Percentiles rank a stretch among this genome's conserved stretches.
phyloP scores from a whole-genome alignment of 2,888 invertebrate genomes.

The Deilephila porcellus region DNA sequence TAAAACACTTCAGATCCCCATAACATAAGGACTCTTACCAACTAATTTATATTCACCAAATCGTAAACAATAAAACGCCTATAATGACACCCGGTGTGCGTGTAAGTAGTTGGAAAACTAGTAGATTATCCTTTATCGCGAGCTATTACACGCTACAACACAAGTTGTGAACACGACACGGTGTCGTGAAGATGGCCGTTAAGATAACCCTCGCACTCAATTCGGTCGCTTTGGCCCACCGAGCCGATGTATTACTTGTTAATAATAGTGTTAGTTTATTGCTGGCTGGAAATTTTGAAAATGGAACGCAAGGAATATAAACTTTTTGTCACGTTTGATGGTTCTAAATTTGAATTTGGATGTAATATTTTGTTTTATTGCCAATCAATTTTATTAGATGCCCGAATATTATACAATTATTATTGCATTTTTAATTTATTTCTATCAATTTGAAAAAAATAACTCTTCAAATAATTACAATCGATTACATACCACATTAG shows the following conservation, averaged over 20 bases:
- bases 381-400: no score
- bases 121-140: conserved; percentile 51
- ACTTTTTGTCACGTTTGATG: neutral
- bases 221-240: conserved; percentile 48
- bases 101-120: conserved; percentile 47
- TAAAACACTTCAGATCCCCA: conserved; percentile 15
- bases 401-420: no score
- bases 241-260: conserved; percentile 22
- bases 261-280: neutral
- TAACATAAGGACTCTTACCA: neutral
- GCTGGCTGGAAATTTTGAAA: conserved; percentile 14
- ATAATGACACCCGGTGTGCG: conserved; percentile 36
- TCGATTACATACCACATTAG: neutral
- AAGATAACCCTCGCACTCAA: conserved; percentile 61
- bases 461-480: neutral
- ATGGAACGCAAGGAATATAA: conserved; percentile 27
- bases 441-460: neutral
- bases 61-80: conserved; percentile 28
- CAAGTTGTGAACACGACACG: conserved; percentile 49
- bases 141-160: conserved; percentile 54
- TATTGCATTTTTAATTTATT: neutral
- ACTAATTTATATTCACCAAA: conserved; percentile 19
- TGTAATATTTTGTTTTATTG: no score
- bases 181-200: conserved; percentile 59
- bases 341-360: neutral